Evolutionary conservation across 2,888 invertebrate genomes (phyloP), one percentile per base, ranked within the genome.

Genomic region (Acrobasis repandana): DNA sequence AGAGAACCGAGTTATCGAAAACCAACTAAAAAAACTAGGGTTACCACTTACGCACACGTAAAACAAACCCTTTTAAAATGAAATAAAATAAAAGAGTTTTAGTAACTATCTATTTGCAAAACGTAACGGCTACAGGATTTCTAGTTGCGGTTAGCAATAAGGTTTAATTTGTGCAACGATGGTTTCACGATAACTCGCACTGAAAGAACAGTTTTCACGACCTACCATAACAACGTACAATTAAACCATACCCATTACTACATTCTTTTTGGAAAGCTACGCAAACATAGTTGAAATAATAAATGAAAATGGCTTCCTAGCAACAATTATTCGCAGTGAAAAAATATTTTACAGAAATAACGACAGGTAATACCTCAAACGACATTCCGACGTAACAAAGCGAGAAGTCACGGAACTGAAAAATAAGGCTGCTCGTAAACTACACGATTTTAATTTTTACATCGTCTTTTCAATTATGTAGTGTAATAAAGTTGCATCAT

Each of bases 311-410:
- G 75, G 72, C 70, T 75, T 72, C 68, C 69, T 66, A 70, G 76
- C 68, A 70, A 72, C 73, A 76, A 72, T 76, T 75, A 79, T 79
- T 80, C 77, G 75, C 75, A 74, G 74, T 79, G 80, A 75, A 76
- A 83, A 79, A 80, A 82, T 85, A 83, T 85, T 87, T 85, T 77
- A 82, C 85, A 72, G 82, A 80, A 86, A 87, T 86, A 85, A 83
- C 83, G 76, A 84, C 67, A 67, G 65, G 67, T 88, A 87, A 87
- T 86, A 81, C 83, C 85, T 85, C 77, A 82, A 84, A 80, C 82
- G 80, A 80, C 84, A 89, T 88, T 85, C 84, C 82, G 70, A 76
- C 76, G 75, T 85, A 86, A 86, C 85, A 81, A 82, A 79, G 80
- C 76, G 78, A 73, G 79, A 67, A 87, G 90, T 90, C 90, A 90